Conservation (phyloP, 2,888 invertebrate genomes). For the Willowsia nigromaculata region DNA sequence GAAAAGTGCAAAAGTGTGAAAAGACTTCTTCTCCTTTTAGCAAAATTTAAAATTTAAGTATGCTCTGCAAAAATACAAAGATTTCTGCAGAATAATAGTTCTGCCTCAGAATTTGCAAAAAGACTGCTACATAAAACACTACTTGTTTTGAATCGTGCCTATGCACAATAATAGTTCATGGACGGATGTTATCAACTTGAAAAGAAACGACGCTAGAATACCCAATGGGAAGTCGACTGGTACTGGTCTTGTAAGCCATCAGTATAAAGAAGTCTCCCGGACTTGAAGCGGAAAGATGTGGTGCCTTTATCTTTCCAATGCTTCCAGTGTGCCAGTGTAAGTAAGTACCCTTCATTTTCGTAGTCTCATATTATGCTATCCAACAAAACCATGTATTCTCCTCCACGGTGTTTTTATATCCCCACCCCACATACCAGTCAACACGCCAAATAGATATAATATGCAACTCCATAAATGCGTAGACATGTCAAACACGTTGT, state of each 20-base stretch:
- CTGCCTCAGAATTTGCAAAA: too few relatives aligned
- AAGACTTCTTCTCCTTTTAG: too few relatives aligned
- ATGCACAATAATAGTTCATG: neutral
- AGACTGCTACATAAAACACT: neutral
- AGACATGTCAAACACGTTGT: neutral
- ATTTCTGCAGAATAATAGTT: too few relatives aligned
- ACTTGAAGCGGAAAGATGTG: neutral
- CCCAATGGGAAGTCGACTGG: neutral
- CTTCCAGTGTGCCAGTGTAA: neutral
- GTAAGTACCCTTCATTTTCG: neutral
- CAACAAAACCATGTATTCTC: neutral
- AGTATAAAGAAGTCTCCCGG: neutral
- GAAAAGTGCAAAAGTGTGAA: too few relatives aligned
- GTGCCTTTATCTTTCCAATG: neutral
- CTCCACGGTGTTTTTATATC: too few relatives aligned
- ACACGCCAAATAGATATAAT: too few relatives aligned
- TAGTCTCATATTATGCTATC: neutral
- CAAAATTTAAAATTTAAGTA: too few relatives aligned
- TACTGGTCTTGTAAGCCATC: neutral
- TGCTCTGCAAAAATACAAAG: too few relatives aligned
- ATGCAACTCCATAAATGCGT: too few relatives aligned
- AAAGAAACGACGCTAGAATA: neutral
- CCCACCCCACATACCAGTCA: too few relatives aligned
- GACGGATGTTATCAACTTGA: neutral
- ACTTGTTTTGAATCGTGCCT: neutral